Percentiles rank a stretch among this genome's conserved stretches.
Conservation (phyloP, 2,888 invertebrate genomes). For the Aelia acuminata region DNA sequence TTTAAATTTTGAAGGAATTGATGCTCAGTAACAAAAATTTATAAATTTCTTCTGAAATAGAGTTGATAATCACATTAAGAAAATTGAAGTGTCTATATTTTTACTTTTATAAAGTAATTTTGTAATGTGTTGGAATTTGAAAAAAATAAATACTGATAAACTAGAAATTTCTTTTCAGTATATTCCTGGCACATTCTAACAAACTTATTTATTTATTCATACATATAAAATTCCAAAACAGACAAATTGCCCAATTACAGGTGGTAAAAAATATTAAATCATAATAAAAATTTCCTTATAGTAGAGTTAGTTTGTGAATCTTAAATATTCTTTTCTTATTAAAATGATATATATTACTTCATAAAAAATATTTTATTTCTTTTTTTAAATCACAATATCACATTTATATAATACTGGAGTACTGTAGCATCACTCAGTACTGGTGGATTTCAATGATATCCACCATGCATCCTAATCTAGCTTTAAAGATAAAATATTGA, state of each 20-base stretch:
- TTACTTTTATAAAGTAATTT: not conserved
- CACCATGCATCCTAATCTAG: not conserved
- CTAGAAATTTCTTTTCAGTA: not conserved
- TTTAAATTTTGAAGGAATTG: not conserved
- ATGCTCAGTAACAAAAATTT: not conserved
- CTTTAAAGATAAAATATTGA: not conserved
- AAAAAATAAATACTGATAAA: not conserved
- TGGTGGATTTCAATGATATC: not conserved
- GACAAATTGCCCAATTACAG: too few relatives aligned
- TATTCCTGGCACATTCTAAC: not conserved
- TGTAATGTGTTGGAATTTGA: not conserved
- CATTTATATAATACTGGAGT: not conserved
- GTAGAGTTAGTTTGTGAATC: too few relatives aligned
- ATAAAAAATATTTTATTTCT: not conserved
- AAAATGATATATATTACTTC: not conserved
- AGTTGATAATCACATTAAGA: not conserved
- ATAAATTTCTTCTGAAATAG: not conserved
- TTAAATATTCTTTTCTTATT: not conserved
- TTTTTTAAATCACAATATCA: not conserved
- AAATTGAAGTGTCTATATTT: not conserved
- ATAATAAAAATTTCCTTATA: too few relatives aligned
- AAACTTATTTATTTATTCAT: too few relatives aligned
- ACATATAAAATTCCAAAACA: too few relatives aligned
- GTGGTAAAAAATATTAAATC: too few relatives aligned
- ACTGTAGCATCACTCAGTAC: not conserved